phyloP scores from a whole-genome alignment of 2,888 invertebrate genomes.

The Ophioninae sp. region DNA sequence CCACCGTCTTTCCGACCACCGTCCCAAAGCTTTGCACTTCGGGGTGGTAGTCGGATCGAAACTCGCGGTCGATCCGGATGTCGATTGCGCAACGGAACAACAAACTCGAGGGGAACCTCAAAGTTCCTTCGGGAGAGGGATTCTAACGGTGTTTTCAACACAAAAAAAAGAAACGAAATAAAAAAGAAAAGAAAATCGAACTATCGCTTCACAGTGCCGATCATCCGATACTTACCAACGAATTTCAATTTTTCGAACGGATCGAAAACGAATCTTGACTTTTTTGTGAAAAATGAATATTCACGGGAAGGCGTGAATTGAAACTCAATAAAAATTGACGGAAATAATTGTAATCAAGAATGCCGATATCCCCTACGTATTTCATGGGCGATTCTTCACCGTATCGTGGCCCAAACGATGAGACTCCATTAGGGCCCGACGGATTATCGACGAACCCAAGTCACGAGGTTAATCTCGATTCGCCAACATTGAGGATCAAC shows the following conservation, averaged over 20 bases:
- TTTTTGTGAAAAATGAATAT: too few species aligned
- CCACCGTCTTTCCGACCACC: slow-evolving; percentile 62
- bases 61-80: slow-evolving; percentile 75
- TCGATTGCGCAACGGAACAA: slow-evolving; percentile 64
- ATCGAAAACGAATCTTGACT: background rate
- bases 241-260: background rate
- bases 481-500: slow-evolving; percentile 18
- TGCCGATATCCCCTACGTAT: slow-evolving; percentile 73
- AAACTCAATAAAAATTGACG: background rate
- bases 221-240: background rate
- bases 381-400: slow-evolving; percentile 64
- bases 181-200: too few species aligned
- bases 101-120: slow-evolving; percentile 32
- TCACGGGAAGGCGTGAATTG: background rate
- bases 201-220: background rate
- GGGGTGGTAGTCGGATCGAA: slow-evolving; percentile 76
- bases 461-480: slow-evolving; percentile 37
- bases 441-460: slow-evolving; percentile 30
- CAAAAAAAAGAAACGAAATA: too few species aligned
- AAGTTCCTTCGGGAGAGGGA: slow-evolving; percentile 26
- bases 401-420: slow-evolving; percentile 22
- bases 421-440: slow-evolving; percentile 5
- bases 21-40: slow-evolving; percentile 44
- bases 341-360: slow-evolving; percentile 44
- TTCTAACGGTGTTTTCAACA: too few species aligned